Percentiles rank a stretch among this genome's conserved stretches.
These are phyloP conservation scores for Chlorodrepanis virens DNA, from an alignment of 2,113 vertebrate genomes.

Conservation along the genomic window DNA sequence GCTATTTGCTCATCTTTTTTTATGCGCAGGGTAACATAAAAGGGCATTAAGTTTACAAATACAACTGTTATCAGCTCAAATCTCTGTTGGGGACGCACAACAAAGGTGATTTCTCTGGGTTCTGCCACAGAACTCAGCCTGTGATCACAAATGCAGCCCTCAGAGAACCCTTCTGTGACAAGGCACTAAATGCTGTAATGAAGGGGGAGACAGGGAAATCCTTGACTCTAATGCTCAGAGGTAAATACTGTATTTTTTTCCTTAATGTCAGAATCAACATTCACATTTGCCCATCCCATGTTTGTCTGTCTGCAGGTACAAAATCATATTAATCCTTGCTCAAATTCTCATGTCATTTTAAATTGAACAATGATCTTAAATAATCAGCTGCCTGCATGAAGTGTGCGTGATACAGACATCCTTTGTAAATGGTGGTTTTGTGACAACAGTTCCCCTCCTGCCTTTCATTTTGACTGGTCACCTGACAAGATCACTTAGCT, in stretches of 20 bases:
- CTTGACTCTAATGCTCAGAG: background rate
- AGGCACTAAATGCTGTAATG: background rate
- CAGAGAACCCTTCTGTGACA: background rate
- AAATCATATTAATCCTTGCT: background rate
- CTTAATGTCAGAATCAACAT: background rate
- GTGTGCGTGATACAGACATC: background rate
- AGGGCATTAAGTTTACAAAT: background rate
- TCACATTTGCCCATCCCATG: background rate
- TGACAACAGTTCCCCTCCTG: background rate
- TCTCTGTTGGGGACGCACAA: background rate
- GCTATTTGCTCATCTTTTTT: background rate
- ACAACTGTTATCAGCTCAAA: background rate
- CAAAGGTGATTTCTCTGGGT: background rate
- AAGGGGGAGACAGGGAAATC: background rate
- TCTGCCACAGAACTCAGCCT: rapidly evolving
- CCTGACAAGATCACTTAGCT: background rate
- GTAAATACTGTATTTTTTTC: background rate
- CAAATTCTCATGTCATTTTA: background rate
- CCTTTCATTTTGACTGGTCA: background rate
- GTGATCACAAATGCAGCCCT: background rate
- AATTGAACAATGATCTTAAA: background rate
- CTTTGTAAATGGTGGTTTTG: background rate
- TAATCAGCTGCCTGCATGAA: background rate
- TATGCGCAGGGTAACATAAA: background rate
- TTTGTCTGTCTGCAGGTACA: background rate